Base-by-base conservation (phyloP, 2,113 vertebrate species). In the Triplophysa rosa region DNA sequence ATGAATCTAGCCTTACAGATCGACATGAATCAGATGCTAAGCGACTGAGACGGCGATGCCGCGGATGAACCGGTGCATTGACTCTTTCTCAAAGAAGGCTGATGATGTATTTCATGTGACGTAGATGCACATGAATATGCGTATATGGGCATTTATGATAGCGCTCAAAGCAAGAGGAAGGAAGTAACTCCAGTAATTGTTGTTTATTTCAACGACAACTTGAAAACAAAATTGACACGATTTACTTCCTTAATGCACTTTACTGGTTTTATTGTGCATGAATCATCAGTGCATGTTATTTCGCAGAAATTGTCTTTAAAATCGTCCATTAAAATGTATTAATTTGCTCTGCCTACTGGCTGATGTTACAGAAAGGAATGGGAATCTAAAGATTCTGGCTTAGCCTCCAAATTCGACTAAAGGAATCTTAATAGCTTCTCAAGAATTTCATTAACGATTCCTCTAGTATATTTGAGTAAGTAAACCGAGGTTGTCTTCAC, bases 51-150 rank as follows among this genome's bases (percentile, higher is more conserved):
- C 58, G 84, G 64, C 59, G 49, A 86, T 74, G n/a, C 74, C 16
- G 72, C 71, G 82, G 77, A 83, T 73, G n/a, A 56, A 21, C 52
- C 67, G 67, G 58, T 80, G 65, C 70, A 86, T 88, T 87, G 67
- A 87, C 19, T 65, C 40, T 63, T 17, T 78, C 81, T 82, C 77
- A 87, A 86, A 88, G 82, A 86, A 62, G 67, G 67, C 77, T 83
- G 84, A 84, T 85, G 76, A 87, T 84, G 81, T 42, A 84, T 82
- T 86, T 80, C 80, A 80, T 67, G 78, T 78, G 77, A 69, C 79
- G 63, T 49, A 82, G 78, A 71, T 83, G 79, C 17, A 49, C 40
- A 71, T 75, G 67, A 82, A 84, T 85, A 80, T 49, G 66, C 62
- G 80, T 64, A 61, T 56, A 61, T 56, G 23, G 52, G 70, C 58